Conservation (phyloP, 2,888 invertebrate genomes). For the Cantharis rustica region DNA sequence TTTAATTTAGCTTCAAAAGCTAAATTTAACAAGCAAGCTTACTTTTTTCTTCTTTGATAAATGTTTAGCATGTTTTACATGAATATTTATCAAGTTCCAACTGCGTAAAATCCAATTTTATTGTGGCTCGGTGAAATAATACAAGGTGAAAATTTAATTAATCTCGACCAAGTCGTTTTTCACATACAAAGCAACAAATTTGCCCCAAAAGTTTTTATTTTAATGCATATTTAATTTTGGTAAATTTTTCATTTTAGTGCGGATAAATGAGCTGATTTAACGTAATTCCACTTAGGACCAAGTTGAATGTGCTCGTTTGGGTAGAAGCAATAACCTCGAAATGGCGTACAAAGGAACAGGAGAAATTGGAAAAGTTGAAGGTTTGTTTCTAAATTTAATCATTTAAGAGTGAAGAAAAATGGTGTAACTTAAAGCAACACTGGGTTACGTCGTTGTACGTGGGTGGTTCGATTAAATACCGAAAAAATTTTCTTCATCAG, state of each 20-base stretch:
- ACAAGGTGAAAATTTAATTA: not conserved
- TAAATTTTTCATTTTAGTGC: not conserved
- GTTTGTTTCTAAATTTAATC: not conserved
- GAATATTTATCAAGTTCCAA: slow-evolving; percentile 1
- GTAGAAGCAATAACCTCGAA: not conserved
- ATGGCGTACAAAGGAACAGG: not conserved
- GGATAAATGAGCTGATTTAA: not conserved
- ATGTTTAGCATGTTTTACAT: not conserved
- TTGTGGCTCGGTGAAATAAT: not conserved
- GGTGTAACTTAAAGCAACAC: not conserved
- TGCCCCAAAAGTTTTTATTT: not conserved
- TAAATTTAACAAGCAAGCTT: not conserved
- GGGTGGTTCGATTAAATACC: not conserved
- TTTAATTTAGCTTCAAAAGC: not conserved
- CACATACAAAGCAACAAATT: not conserved
- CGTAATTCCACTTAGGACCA: not conserved
- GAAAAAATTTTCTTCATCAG: not conserved
- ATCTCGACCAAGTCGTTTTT: not conserved
- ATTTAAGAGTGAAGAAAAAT: not conserved
- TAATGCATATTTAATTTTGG: not conserved
- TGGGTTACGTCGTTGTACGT: not conserved
- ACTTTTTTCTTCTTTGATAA: slow-evolving; percentile 3
- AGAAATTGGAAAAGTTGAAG: not conserved
- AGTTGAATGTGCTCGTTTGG: not conserved
- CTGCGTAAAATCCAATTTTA: not conserved